Conservation (phyloP, 2,888 invertebrate species). For the Ormyrus pomaceus region DNA sequence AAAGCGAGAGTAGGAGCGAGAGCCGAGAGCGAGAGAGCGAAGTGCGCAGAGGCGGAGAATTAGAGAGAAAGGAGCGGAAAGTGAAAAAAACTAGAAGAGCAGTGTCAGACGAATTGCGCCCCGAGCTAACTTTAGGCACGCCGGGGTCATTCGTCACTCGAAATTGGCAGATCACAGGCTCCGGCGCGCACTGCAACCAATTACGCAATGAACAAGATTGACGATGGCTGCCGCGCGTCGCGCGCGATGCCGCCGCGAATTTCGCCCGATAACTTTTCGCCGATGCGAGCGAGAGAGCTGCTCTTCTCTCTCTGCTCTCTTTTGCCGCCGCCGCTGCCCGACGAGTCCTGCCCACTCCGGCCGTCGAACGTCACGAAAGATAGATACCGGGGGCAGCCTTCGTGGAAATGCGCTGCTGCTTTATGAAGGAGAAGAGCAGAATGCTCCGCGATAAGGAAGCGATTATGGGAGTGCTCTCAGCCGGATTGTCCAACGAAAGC, state of each 20-base stretch:
- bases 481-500: too few species aligned
- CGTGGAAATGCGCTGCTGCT: too few species aligned
- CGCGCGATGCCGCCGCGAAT: constrained; percentile 29
- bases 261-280: constrained; percentile 51
- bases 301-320: constrained; percentile 13
- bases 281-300: constrained; percentile 17
- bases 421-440: too few species aligned
- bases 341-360: neutral
- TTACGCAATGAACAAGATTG: constrained; percentile 57
- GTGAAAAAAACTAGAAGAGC: neutral
- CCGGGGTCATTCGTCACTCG: constrained; percentile 57
- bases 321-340: neutral
- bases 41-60: constrained; percentile 8
- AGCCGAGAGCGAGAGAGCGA: neutral
- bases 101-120: constrained; percentile 22
- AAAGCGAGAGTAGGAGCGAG: neutral
- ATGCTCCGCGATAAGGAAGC: too few species aligned
- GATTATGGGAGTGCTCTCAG: too few species aligned
- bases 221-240: constrained; percentile 41
- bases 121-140: constrained; percentile 46
- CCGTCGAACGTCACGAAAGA: constrained; percentile 30
- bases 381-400: constrained; percentile 11
- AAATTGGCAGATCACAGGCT: constrained; percentile 57
- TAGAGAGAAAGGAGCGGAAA: constrained; percentile 16
- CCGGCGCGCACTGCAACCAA: constrained; percentile 42